phyloP scores from a whole-genome alignment of 2,797 vertebrate species.

The Lemur catta region DNA sequence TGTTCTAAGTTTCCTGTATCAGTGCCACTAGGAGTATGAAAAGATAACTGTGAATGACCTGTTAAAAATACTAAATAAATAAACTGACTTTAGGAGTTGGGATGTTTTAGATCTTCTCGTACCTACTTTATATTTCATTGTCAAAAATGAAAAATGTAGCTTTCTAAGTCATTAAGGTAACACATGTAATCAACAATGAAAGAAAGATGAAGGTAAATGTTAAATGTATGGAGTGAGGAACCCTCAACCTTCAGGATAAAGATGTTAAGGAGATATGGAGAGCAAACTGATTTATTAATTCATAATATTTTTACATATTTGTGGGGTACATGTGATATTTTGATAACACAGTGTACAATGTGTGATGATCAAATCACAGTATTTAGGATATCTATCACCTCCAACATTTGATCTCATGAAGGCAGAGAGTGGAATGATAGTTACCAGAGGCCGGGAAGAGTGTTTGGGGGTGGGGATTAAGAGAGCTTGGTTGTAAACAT shows the following conservation, averaged over 20 bases:
- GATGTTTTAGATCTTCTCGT: background rate
- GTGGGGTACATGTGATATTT: background rate
- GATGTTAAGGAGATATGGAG: background rate
- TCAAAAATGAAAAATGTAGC: background rate
- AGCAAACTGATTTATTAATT: background rate
- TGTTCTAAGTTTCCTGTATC: slow-evolving; percentile 10
- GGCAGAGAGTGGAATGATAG: background rate
- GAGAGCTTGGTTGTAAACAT: background rate
- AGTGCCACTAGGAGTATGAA: background rate
- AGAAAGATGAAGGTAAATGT: background rate
- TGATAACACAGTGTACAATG: background rate
- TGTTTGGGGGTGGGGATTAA: background rate
- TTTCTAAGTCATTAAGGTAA: background rate
- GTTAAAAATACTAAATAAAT: slow-evolving; percentile 32
- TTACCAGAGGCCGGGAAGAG: background rate
- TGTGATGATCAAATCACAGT: background rate
- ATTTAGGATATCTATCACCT: background rate
- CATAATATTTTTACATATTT: background rate
- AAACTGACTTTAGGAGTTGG: background rate
- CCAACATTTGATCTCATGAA: background rate
- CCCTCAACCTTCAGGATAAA: background rate
- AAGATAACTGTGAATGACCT: background rate
- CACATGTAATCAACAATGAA: background rate
- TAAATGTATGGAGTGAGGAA: background rate
- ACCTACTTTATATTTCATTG: background rate